Evolutionary conservation across 2,113 vertebrate genomes (phyloP), one percentile per base, ranked within the genome.

Genomic region (Jaculus jaculus): DNA sequence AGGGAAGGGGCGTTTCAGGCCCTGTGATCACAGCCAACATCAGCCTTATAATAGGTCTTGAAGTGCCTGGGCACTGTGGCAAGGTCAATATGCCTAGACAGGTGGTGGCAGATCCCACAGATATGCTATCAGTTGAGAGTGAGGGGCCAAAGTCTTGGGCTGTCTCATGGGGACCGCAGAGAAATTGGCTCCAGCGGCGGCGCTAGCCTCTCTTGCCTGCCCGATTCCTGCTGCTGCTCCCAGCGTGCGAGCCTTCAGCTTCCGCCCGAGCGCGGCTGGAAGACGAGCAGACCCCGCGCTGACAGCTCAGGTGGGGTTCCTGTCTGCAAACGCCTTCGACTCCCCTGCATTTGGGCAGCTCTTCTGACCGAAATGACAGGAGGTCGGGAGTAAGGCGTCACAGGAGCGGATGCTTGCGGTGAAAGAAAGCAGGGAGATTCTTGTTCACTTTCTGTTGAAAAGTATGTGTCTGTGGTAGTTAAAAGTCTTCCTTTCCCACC

Each of bases 221-320:
- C 58, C n/a, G 34, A 81, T 90, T 89, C 26, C 73, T 72, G 0
- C 0, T 63, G 51, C 61, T 68, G 37, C 28, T 72, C 17, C n/a
- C 88, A 86, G 79, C 79, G 73, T 86, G 72, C 30, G 73, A 60
- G 39, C 28, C 80, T 92, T 13, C 2, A 0, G 54, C 66, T 89
- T 84, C 77, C 84, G 21, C 63, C 47, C 26, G 63, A 60, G 34
- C 39, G 61, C 58, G 37, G 18, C 74, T 51, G 12, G 58, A 28
- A 86, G 58, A 87, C 84, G 89, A 89, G 88, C 54, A 51, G 60
- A 54, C 63, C 21, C 66, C 39, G 75, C 81, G 39, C 86, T 92
- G 84, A 91, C 83, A 93, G 84, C 72, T 93, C 81, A 75, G 47
- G 42, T 24, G 85, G 75, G 94, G 84, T 71, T 89, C 58, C 68